Percentiles rank a stretch among this genome's conserved stretches.
These are phyloP conservation scores for Pantala flavescens DNA, from an alignment of 1,140 invertebrate genomes.

Conservation along the genomic window DNA sequence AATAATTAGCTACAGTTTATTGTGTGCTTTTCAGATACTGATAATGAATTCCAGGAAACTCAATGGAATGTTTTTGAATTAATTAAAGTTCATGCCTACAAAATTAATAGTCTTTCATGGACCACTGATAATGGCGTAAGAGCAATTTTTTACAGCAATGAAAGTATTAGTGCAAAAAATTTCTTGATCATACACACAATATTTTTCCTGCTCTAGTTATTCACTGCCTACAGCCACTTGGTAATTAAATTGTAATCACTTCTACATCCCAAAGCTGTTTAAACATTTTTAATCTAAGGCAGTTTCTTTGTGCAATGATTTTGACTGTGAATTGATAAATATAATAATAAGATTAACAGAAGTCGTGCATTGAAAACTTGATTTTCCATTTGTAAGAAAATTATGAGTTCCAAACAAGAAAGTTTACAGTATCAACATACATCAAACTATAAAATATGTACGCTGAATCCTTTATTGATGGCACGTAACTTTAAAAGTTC, in stretches of 20 bases:
- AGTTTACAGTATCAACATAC: neutral
- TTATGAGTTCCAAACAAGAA: neutral
- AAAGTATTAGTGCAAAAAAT: neutral
- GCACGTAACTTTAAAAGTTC: neutral
- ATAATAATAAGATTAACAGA: neutral
- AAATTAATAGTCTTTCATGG: neutral
- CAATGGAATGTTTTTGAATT: neutral
- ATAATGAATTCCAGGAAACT: slow-evolving; percentile 6
- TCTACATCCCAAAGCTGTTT: neutral
- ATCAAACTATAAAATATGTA: neutral
- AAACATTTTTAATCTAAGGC: neutral
- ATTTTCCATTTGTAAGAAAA: neutral
- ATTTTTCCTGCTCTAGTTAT: neutral
- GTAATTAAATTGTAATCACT: neutral
- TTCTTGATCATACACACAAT: neutral
- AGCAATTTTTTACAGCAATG: neutral
- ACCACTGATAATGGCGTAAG: neutral
- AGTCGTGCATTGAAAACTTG: neutral
- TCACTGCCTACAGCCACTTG: neutral
- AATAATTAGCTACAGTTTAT: too few species aligned
- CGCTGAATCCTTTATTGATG: neutral
- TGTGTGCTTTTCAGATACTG: neutral
- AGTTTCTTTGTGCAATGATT: neutral
- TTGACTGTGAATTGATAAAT: neutral
- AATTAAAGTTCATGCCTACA: neutral